These are phyloP conservation scores for Sphaeridia pumilis DNA, from an alignment of 2,888 invertebrate species.

Conservation along the genomic window DNA sequence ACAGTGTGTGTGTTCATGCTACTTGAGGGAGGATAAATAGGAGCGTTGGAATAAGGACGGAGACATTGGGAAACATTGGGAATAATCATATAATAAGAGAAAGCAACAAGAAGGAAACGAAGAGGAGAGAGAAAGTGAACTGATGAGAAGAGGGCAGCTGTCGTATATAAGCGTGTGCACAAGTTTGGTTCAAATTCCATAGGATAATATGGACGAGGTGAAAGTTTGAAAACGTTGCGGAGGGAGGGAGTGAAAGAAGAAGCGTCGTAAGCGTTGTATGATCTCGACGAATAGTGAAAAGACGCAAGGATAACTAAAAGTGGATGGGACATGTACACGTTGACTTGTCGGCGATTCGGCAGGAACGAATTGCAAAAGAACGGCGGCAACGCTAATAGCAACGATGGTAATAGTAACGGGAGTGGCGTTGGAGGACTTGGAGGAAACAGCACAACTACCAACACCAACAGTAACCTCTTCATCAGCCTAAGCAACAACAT, in stretches of 20 bases:
- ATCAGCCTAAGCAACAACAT: neutral
- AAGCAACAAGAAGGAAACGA: too few species aligned
- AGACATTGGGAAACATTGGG: neutral
- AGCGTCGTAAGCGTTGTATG: too few species aligned
- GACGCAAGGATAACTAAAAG: too few species aligned
- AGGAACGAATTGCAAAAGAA: neutral
- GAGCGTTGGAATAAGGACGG: neutral
- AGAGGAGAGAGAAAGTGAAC: neutral
- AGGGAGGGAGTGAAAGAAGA: too few species aligned
- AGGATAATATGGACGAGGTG: too few species aligned
- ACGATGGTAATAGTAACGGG: too few species aligned
- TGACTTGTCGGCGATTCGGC: neutral
- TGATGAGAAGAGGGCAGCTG: neutral
- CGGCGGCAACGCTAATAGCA: too few species aligned
- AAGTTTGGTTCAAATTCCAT: too few species aligned
- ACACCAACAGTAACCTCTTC: neutral
- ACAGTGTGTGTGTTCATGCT: neutral
- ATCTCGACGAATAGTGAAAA: too few species aligned
- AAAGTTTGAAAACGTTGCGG: too few species aligned
- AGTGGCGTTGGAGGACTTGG: too few species aligned
- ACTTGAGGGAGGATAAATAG: neutral
- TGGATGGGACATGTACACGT: neutral
- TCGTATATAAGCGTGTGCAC: neutral
- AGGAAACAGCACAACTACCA: neutral
- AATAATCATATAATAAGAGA: constrained; percentile 4